Base-by-base conservation (phyloP, 2,113 vertebrate genomes). In the Ancistrus triradiatus region DNA sequence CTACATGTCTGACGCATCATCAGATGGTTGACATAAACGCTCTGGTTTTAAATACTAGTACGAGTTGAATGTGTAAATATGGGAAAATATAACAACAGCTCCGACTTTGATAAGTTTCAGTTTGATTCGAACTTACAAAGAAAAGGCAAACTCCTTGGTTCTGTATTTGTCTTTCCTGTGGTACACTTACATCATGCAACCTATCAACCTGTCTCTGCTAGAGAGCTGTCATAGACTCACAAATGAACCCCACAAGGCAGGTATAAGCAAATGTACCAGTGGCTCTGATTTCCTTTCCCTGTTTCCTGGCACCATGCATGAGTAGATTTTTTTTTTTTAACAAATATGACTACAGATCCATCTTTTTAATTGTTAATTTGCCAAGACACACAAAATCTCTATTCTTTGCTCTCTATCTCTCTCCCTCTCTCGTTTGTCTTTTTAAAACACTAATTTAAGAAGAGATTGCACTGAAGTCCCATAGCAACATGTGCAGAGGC, bases 371-470 rank as follows among this genome's bases (percentile, higher is more conserved):
- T 56, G 43, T 68, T 73, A 68, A 73, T 73, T 73, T 63, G 33
- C 63, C 42, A 27, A 31, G 49, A 66, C 63, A 42, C 10, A 3
- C 35, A 38, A 10, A 40, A 19, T 58, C 53, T 59, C 40, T 38
- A 31, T 63, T 38, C 7, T 10, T 38, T 13, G 11, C 33, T 43
- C 52, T 63, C 44, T 24, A 53, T 55, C 35, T 42, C 24, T 56
- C 53, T 15, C 40, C 55, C 44, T 11, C 33, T 55, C 49, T 43
- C 57, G 51, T 64, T 70, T 65, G 55, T 59, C 53, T 68, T 63
- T 88, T 83, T 88, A 88, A 85, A 85, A 84, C 88, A 90, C 87
- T 90, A 91, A 86, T 92, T 90, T 91, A 85, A 90, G 89, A 91
- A 90, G 85, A 88, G 85, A 89, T 87, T 80, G 85, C 82, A 86